These are phyloP conservation scores for Sebastes matsubarae DNA, from an alignment of 2,797 vertebrate genomes.

Conservation along the genomic window DNA sequence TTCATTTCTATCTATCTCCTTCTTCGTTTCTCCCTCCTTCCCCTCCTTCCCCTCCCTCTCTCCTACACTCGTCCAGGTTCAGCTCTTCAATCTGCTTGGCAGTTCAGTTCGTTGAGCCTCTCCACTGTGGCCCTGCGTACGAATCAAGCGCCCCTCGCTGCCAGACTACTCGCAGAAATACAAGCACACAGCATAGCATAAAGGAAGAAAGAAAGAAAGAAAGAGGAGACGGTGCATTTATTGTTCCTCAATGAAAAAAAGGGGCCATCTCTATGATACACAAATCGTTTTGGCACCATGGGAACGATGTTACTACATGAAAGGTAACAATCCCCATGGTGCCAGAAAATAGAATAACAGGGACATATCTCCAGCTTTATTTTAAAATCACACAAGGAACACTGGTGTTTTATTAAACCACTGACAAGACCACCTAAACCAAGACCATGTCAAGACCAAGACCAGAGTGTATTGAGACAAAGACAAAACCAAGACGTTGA, in stretches of 20 bases:
- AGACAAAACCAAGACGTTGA: too few species aligned
- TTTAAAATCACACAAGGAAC: not conserved
- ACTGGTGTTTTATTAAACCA: not conserved
- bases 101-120: slow-evolving; percentile 16
- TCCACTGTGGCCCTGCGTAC: not conserved
- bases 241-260: not conserved
- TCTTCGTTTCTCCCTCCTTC: not conserved
- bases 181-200: not conserved
- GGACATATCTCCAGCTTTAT: not conserved
- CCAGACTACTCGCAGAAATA: slow-evolving; percentile 13
- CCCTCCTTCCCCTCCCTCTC: not conserved
- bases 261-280: not conserved
- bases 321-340: not conserved
- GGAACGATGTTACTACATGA: not conserved
- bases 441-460: too few species aligned
- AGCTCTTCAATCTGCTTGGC: slow-evolving; percentile 9
- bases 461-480: too few species aligned
- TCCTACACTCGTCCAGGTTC: slow-evolving; percentile 14
- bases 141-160: slow-evolving; percentile 38
- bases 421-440: not conserved
- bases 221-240: not conserved
- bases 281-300: not conserved
- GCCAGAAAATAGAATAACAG: not conserved
- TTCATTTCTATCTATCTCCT: not conserved
- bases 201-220: not conserved